These are phyloP conservation scores for Isichthys henryi DNA, from an alignment of 2,113 vertebrate genomes.

Conservation along the genomic window DNA sequence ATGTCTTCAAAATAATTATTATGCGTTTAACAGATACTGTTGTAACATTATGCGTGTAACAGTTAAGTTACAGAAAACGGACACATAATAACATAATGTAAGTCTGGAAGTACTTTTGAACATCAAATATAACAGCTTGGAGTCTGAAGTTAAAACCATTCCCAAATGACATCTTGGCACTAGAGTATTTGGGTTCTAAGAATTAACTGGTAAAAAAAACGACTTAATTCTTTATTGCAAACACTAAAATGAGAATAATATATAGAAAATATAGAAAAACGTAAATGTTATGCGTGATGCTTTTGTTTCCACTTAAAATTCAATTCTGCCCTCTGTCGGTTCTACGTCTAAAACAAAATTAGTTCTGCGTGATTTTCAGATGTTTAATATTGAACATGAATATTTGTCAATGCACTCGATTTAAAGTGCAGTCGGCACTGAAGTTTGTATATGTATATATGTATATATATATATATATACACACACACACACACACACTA, in stretches of 20 bases:
- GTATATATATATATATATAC: too few relatives aligned
- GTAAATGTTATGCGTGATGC: neutral
- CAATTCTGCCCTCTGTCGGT: constrained; percentile 16
- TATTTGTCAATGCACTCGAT: neutral
- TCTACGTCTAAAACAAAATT: neutral
- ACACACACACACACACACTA: neutral
- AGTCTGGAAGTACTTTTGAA: neutral
- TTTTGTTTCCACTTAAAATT: constrained; percentile 4
- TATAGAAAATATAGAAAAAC: neutral
- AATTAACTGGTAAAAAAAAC: neutral
- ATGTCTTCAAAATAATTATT: neutral
- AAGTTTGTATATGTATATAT: too few relatives aligned
- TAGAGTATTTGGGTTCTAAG: neutral
- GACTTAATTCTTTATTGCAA: neutral
- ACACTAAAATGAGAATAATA: neutral
- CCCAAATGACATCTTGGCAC: neutral
- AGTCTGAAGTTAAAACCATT: neutral
- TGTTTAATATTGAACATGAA: neutral
- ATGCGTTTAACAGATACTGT: neutral
- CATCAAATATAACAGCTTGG: neutral
- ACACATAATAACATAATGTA: neutral
- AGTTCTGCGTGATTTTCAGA: neutral
- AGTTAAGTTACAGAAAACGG: neutral
- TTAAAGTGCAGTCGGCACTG: neutral
- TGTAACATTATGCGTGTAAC: neutral